phyloP scores from a whole-genome alignment of 2,113 vertebrate genomes.

The Silurus meridionalis region DNA sequence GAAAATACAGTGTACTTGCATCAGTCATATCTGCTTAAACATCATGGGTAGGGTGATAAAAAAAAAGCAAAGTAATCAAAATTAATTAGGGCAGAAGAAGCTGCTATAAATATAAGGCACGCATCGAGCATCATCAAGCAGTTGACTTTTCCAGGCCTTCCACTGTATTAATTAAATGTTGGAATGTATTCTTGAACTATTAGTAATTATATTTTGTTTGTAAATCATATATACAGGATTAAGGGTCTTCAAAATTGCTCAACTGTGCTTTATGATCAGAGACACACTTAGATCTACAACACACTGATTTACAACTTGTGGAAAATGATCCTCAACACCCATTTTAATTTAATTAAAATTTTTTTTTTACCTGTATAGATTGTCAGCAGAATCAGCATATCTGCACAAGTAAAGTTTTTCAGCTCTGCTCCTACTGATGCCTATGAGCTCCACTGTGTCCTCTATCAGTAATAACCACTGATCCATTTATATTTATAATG shows the following conservation, averaged over 20 bases:
- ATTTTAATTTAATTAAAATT: too few species aligned
- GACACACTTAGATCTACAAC: too few species aligned
- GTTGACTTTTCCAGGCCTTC: background rate
- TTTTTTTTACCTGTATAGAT: background rate
- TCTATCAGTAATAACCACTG: conserved; percentile 38
- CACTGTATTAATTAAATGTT: background rate
- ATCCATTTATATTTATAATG: conserved; percentile 49
- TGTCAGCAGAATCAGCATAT: background rate
- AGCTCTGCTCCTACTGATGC: conserved; percentile 9
- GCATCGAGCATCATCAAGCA: background rate
- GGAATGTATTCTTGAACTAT: background rate
- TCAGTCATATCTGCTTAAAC: background rate
- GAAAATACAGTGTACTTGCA: background rate
- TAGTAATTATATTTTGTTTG: background rate
- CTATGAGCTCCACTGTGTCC: conserved; percentile 28
- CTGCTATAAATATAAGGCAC: background rate
- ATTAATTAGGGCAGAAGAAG: too few species aligned
- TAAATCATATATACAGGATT: background rate
- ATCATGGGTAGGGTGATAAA: background rate
- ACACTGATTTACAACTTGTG: background rate
- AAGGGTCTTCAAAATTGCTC: background rate
- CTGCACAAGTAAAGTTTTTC: background rate
- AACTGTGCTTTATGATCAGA: background rate
- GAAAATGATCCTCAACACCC: background rate
- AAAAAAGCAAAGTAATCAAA: background rate